phyloP scores from a whole-genome alignment of 2,888 invertebrate species.

The Lamproptera curius region DNA sequence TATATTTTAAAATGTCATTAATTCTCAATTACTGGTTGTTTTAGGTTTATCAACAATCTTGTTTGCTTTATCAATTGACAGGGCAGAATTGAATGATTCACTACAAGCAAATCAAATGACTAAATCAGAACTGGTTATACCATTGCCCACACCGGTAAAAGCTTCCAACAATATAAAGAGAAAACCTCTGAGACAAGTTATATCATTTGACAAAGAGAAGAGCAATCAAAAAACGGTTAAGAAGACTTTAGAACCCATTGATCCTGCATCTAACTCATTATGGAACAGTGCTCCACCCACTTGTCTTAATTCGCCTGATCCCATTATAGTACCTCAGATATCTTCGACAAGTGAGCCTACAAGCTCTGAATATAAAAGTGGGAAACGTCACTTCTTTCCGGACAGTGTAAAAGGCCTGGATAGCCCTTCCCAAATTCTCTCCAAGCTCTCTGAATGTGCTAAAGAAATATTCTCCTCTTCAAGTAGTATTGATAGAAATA shows the following conservation, averaged over 20 bases:
- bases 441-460: constrained; percentile 68
- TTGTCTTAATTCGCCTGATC: constrained; percentile 79
- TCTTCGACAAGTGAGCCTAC: constrained; percentile 65
- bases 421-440: constrained; percentile 66
- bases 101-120: constrained; percentile 64
- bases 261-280: constrained; percentile 38
- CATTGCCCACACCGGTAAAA: constrained; percentile 80
- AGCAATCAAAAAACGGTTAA: constrained; percentile 36
- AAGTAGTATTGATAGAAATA: constrained; percentile 62
- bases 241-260: constrained; percentile 33
- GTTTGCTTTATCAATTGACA: constrained; percentile 95
- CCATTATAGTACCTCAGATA: constrained; percentile 45
- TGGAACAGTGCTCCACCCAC: constrained; percentile 81
- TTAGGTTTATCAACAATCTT: constrained; percentile 91
- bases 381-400: constrained; percentile 66
- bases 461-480: constrained; percentile 73
- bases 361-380: constrained; percentile 61
- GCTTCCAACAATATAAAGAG: constrained; percentile 57
- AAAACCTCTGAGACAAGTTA: constrained; percentile 67
- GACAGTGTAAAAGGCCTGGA: constrained; percentile 67
- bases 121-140: constrained; percentile 83
- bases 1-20: no score
- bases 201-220: constrained; percentile 70
- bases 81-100: constrained; percentile 85
- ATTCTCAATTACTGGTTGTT: no score